A percentile compares a stretch with the other conserved stretches of the same genome.
Conservation (phyloP, 2,113 vertebrate species). For the Microcebus ravelobensis region DNA sequence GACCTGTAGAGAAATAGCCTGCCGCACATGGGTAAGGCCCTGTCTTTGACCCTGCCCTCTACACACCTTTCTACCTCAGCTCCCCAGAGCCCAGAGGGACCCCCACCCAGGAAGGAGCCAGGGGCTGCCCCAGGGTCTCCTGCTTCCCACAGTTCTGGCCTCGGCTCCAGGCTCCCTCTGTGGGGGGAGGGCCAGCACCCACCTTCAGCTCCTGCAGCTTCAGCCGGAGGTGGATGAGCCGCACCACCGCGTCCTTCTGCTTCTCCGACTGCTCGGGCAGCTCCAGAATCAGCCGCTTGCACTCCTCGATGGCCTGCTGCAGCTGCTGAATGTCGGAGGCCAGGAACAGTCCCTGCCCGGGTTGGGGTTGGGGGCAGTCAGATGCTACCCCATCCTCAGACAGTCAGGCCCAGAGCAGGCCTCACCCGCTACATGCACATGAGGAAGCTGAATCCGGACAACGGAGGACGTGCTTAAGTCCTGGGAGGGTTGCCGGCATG, state of each 20-base stretch:
- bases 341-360: conserved; percentile 91
- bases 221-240: conserved; percentile 97
- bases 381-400: neutral
- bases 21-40: neutral
- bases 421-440: neutral
- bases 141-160: neutral
- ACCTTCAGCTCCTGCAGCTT: conserved; percentile 98
- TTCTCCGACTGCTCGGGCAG: conserved; percentile 95
- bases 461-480: neutral
- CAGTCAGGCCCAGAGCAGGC: neutral
- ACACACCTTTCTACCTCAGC: neutral
- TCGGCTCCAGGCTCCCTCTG: rapidly evolving
- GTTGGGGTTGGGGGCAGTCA: neutral
- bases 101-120: neutral
- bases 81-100: neutral
- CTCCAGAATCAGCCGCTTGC: conserved; percentile 93
- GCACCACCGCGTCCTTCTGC: conserved; percentile 96
- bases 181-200: rapidly evolving
- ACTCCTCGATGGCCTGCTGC: conserved; percentile 94
- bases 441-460: neutral
- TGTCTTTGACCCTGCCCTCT: neutral
- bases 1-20: neutral
- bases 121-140: neutral
- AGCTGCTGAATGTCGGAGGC: conserved; percentile 93
- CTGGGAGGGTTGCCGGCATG: neutral